Conservation (phyloP, 1,140 invertebrate species). For the Goniozus legneri region DNA sequence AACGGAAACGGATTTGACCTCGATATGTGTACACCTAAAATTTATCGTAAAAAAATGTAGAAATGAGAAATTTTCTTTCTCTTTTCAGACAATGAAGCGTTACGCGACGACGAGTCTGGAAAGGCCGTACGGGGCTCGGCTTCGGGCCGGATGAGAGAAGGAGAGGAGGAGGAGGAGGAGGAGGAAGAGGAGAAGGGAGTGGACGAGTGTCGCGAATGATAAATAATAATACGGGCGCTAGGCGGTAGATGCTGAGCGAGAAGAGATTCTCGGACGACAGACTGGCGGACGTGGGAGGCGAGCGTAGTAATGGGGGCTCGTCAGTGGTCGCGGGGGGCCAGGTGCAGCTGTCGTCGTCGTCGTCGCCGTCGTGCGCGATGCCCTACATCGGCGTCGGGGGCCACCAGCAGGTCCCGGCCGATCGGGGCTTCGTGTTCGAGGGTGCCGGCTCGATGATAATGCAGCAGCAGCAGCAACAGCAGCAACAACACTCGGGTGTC, state of each 20-base stretch:
- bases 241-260: conserved; percentile 45
- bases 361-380: conserved; percentile 32
- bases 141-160: conserved; percentile 25
- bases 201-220: background rate
- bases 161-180: conserved; percentile 25
- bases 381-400: conserved; percentile 30
- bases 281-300: conserved; percentile 34
- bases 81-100: conserved; percentile 34
- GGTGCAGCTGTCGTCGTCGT: conserved; percentile 25
- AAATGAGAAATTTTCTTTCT: conserved; percentile 14
- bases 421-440: conserved; percentile 31
- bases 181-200: conserved; percentile 6
- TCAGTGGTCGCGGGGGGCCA: conserved; percentile 25
- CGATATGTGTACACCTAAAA: no score
- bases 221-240: no score
- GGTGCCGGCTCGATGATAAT: conserved; percentile 29
- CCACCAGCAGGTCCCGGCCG: no score
- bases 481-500: no score
- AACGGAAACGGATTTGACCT: no score
- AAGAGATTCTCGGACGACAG: conserved; percentile 42
- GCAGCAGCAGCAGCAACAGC: conserved; percentile 24
- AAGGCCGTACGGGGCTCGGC: conserved; percentile 11
- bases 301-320: conserved; percentile 43
- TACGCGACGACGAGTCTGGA: conserved; percentile 9
- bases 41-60: no score